A percentile compares a stretch with the other conserved stretches of the same genome.
Evolutionary conservation across 1,140 invertebrate species (phyloP).

Genomic region (Oryctes rhinoceros): DNA sequence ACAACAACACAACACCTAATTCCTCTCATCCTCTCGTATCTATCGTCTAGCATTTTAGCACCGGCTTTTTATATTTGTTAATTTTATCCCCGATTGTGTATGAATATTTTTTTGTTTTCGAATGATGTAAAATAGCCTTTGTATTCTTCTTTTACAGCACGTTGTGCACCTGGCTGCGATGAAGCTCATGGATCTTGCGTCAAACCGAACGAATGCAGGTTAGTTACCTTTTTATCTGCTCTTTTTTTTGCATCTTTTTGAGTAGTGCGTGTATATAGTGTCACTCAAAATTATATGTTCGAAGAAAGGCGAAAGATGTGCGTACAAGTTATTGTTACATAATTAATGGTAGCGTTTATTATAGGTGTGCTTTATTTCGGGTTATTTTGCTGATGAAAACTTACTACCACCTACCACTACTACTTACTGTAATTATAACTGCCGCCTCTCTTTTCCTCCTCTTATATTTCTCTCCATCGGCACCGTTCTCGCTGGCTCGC

Average conservation of each 20-base stretch:
- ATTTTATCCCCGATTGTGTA: not conserved
- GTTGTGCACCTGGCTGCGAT: conserved; percentile 91
- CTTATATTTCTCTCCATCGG: not conserved
- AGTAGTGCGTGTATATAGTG: not conserved
- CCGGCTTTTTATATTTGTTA: not conserved
- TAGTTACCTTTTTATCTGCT: conserved; percentile 67
- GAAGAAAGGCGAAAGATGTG: not conserved
- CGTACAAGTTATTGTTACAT: conserved; percentile 1
- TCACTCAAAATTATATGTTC: not conserved
- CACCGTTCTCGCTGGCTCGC: not conserved
- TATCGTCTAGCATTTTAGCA: not conserved
- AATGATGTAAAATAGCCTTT: not conserved
- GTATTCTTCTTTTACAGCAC: conserved; percentile 79
- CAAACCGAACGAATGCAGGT: conserved; percentile 94
- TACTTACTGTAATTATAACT: conserved; percentile 15
- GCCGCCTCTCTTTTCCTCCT: not conserved
- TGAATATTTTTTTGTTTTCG: not conserved
- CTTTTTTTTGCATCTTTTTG: not conserved
- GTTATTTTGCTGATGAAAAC: conserved; percentile 9
- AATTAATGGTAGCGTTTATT: conserved; percentile 12
- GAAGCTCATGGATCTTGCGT: conserved; percentile 88
- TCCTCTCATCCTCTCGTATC: not conserved
- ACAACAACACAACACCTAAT: not conserved
- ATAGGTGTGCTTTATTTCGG: conserved; percentile 3
- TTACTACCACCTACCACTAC: conserved; percentile 13